phyloP scores from a whole-genome alignment of 2,888 invertebrate genomes.

The Nephrotoma guestfalica region DNA sequence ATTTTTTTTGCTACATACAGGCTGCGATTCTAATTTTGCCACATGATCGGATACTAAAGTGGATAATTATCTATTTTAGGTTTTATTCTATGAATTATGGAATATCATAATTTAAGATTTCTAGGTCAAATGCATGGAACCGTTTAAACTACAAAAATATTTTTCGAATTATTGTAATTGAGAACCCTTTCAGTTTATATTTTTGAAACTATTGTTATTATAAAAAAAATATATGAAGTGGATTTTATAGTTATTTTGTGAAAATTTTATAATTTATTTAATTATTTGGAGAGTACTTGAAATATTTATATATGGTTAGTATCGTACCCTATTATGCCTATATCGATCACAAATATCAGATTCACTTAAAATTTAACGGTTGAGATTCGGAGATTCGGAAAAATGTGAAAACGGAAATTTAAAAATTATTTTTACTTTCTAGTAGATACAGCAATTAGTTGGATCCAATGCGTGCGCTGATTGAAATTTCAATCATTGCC shows the following conservation, averaged over 20 bases:
- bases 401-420: neutral
- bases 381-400: neutral
- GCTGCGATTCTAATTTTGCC: neutral
- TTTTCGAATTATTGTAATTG: neutral
- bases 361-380: neutral
- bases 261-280: neutral
- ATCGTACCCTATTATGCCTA: neutral
- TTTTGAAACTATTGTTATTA: neutral
- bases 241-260: neutral
- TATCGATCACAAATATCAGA: neutral
- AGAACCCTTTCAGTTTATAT: neutral
- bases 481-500: neutral
- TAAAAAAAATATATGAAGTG: neutral
- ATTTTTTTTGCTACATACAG: neutral
- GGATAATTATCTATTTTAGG: neutral
- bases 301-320: neutral
- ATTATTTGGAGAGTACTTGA: neutral
- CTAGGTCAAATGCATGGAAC: neutral
- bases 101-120: neutral
- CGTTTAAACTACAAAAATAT: neutral
- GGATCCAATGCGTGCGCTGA: neutral
- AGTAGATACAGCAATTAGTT: neutral
- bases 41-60: neutral
- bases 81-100: neutral
- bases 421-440: neutral